Base-by-base conservation (phyloP, 2,113 vertebrate species). In the Marmota monax region DNA sequence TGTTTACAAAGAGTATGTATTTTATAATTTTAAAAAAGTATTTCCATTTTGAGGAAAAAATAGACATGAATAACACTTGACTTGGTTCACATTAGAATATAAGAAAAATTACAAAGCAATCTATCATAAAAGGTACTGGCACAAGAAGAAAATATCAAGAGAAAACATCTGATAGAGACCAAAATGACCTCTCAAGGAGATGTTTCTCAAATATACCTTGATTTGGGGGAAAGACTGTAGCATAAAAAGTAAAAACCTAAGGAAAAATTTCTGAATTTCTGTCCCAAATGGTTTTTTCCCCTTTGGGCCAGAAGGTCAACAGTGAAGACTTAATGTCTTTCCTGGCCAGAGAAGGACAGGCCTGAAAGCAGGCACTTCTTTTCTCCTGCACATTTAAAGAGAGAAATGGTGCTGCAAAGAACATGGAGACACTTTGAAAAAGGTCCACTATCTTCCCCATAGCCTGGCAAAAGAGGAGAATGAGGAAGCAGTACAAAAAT, bases 171-270 rank as follows among this genome's bases (percentile, higher is more conserved):
- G 86, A 20, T 0, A 82, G 23, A 86, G 37, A 80, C 70, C 69
- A 77, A 94, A 92, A 39, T 89, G 74, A 84, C 73, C 67, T 73
- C 77, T 85, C 86, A 95, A 92, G 32, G 83, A 96, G n/a, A 79
- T 83, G 37, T 90, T 97, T 95, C 58, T 91, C 51, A 93, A 95
- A 72, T 63, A 91, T 16, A 95, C 53, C 56, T 73, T 11, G 25
- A 16, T 16, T n/a, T 34, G 32, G 61, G 77, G 58, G 92, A 73
- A 29, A 96, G 27, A 92, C 8, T 85, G 27, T 56, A 86, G 45
- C 32, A 79, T 78, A 95, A 94, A 45, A 92, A 95, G 79, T 73
- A 90, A 96, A 91, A 97, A 93, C 32, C 42, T 84, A 86, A 12
- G 51, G 25, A 56, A 76, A 61, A 16, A 45, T 63, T 96, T 85